Percentiles rank a stretch among this genome's conserved stretches.
Conservation (phyloP, 2,113 vertebrate species). For the Galbula dea region DNA sequence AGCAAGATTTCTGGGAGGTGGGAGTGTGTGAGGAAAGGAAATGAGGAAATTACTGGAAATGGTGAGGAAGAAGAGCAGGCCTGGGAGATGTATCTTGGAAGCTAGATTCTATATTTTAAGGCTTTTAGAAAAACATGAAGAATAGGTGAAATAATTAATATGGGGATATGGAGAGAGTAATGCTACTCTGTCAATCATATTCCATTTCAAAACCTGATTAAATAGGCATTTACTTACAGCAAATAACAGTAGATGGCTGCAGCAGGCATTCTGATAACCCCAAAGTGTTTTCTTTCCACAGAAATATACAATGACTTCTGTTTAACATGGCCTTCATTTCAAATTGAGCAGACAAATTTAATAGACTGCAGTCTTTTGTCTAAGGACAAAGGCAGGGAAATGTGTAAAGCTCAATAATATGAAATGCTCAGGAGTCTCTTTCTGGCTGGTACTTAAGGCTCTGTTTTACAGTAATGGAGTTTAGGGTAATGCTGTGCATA, state of each 20-base stretch:
- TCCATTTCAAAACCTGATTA: neutral
- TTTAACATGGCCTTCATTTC: constrained; percentile 27
- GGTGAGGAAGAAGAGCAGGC: neutral
- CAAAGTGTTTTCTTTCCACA: constrained; percentile 1
- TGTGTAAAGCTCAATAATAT: neutral
- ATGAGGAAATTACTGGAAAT: neutral
- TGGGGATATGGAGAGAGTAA: neutral
- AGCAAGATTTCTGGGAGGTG: neutral
- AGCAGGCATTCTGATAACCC: neutral
- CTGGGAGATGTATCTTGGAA: neutral
- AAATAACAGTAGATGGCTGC: neutral
- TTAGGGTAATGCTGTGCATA: constrained; percentile 32
- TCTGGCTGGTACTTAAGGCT: constrained; percentile 12
- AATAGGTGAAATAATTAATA: neutral
- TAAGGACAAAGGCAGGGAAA: constrained; percentile 6
- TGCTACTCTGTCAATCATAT: neutral
- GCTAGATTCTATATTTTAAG: neutral
- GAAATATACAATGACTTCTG: neutral
- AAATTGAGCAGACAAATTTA: constrained; percentile 50
- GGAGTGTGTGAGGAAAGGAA: neutral
- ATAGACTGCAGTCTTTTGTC: constrained; percentile 41
- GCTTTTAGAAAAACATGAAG: neutral
- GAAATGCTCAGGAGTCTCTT: constrained; percentile 32
- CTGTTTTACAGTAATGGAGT: constrained; percentile 22
- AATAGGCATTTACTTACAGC: constrained; percentile 18